Evolutionary conservation across 2,888 invertebrate genomes (phyloP).

Genomic region (Rhingia rostrata): DNA sequence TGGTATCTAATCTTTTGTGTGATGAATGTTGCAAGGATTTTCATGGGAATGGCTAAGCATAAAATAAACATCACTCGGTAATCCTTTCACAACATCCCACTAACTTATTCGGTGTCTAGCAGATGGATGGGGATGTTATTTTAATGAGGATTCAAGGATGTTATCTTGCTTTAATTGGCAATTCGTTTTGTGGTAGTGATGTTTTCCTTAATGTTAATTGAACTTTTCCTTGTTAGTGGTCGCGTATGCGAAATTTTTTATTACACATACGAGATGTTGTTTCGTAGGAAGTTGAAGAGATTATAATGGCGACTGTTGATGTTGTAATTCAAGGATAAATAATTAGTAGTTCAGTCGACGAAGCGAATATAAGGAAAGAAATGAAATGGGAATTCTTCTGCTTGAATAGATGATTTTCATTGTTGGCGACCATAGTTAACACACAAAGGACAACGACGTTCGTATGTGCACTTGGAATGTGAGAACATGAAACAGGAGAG

Average conservation of each 20-base stretch:
- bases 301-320: too few species aligned
- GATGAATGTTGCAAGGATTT: slow-evolving; percentile 40
- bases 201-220: slow-evolving; percentile 36
- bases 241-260: slow-evolving; percentile 21
- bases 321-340: too few species aligned
- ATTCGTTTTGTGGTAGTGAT: slow-evolving; percentile 36
- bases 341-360: too few species aligned
- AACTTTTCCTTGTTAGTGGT: slow-evolving; percentile 33
- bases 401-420: too few species aligned
- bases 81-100: slow-evolving; percentile 55
- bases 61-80: slow-evolving; percentile 67
- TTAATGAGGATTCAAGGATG: slow-evolving; percentile 70
- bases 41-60: slow-evolving; percentile 46
- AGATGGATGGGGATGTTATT: slow-evolving; percentile 48
- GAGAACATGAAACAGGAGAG: too few species aligned
- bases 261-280: background rate
- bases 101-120: background rate
- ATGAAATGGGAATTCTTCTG: too few species aligned
- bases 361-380: too few species aligned
- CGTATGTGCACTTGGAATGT: too few species aligned
- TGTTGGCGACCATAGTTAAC: too few species aligned
- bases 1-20: slow-evolving; percentile 4
- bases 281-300: too few species aligned
- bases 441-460: too few species aligned
- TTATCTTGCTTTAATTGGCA: slow-evolving; percentile 70